Percentiles rank a stretch among this genome's conserved stretches.
These are phyloP conservation scores for Lypha dubia DNA, from an alignment of 2,888 invertebrate genomes.

Conservation along the genomic window DNA sequence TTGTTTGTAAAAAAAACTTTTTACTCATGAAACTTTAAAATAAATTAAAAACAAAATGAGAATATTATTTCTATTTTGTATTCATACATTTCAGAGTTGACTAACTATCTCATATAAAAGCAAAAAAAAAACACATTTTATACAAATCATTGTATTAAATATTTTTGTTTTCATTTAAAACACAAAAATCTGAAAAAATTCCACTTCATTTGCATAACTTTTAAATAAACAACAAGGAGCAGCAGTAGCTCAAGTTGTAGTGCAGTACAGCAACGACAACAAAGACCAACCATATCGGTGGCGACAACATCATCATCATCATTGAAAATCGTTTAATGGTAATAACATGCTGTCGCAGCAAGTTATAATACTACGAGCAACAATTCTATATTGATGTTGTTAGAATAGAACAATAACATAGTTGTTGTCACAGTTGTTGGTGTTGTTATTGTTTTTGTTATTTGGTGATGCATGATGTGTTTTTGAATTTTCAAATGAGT, in stretches of 20 bases:
- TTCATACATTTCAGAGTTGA: background rate
- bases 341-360: slow-evolving; percentile 33
- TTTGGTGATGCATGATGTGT: background rate
- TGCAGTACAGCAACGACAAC: background rate
- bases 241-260: background rate
- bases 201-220: slow-evolving; percentile 56
- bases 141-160: background rate
- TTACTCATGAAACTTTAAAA: slow-evolving; percentile 2
- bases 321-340: slow-evolving; percentile 57
- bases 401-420: slow-evolving; percentile 4
- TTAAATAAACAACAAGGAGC: slow-evolving; percentile 30
- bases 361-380: slow-evolving; percentile 10
- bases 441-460: background rate
- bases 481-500: background rate
- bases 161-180: background rate
- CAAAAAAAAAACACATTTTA: too few relatives aligned
- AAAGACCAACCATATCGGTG: background rate
- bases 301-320: slow-evolving; percentile 51
- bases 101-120: background rate
- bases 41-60: background rate
- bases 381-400: background rate
- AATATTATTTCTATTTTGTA: background rate
- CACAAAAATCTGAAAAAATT: slow-evolving; percentile 29
- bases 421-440: background rate
- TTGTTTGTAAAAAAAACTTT: background rate